Conservation (phyloP, 2,888 invertebrate species). For the Sesia apiformis region DNA sequence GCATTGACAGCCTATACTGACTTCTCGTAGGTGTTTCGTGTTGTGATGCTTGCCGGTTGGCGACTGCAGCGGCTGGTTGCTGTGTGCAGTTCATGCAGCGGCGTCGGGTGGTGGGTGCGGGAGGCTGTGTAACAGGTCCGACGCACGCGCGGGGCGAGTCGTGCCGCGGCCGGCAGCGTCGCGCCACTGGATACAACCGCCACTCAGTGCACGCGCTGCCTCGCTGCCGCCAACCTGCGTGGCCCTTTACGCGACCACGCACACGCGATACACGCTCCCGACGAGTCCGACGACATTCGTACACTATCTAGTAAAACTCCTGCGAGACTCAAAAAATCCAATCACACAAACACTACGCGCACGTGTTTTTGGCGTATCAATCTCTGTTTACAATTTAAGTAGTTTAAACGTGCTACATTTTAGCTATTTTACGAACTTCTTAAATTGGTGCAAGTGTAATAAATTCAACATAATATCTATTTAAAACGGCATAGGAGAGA, state of each 20-base stretch:
- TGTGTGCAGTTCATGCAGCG: not conserved
- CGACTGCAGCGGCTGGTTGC: not conserved
- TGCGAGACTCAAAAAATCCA: too few species aligned
- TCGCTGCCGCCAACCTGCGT: conserved; percentile 46
- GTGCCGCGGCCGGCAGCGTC: conserved; percentile 31
- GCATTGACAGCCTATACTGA: too few species aligned
- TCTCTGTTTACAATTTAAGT: too few species aligned
- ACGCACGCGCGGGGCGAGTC: conserved; percentile 57
- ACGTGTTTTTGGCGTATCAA: too few species aligned
- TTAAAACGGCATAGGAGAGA: conserved; percentile 36
- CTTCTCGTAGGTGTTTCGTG: not conserved
- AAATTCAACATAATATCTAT: too few species aligned
- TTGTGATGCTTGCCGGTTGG: not conserved
- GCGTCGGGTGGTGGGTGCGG: conserved; percentile 21
- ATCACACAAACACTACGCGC: too few species aligned
- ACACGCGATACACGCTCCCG: conserved; percentile 7
- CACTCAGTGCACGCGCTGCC: conserved; percentile 67
- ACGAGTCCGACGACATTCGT: conserved; percentile 12
- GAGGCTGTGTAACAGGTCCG: conserved; percentile 61
- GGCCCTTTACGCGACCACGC: conserved; percentile 25
- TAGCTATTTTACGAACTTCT: too few species aligned
- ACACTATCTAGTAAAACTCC: too few species aligned
- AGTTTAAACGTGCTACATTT: too few species aligned
- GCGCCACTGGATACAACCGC: conserved; percentile 31
- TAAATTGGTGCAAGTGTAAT: too few species aligned